phyloP scores from a whole-genome alignment of 2,797 vertebrate genomes.

The Melanitta fusca region DNA sequence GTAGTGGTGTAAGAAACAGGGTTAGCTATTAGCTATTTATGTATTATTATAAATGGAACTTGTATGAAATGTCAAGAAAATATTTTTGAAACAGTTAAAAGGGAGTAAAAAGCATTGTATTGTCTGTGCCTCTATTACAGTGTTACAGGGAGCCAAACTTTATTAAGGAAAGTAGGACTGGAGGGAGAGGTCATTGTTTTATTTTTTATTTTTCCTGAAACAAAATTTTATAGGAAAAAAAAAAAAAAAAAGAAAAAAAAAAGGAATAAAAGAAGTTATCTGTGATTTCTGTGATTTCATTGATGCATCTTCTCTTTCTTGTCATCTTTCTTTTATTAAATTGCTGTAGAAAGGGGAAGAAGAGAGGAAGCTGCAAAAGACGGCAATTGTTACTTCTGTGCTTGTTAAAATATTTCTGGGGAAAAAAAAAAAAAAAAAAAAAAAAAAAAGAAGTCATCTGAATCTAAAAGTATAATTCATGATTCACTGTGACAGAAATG shows the following conservation, averaged over 20 bases:
- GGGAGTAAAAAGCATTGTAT: rapidly evolving
- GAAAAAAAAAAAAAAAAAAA: not conserved
- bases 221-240: rapidly evolving
- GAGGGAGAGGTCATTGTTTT: not conserved
- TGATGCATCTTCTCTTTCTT: not conserved
- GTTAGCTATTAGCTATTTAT: not conserved
- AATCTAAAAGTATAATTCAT: not conserved
- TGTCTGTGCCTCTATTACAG: not conserved
- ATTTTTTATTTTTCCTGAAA: not conserved
- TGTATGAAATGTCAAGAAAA: not conserved
- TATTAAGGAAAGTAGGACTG: not conserved
- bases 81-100: not conserved
- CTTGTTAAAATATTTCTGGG: not conserved
- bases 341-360: not conserved
- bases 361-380: not conserved
- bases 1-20: not conserved
- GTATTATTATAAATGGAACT: not conserved
- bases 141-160: not conserved
- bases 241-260: not conserved
- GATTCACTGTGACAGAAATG: not conserved
- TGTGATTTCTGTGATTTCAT: not conserved
- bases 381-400: not conserved
- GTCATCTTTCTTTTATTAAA: not conserved
- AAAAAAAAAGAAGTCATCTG: not conserved
- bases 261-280: rapidly evolving